These are phyloP conservation scores for Tinamus guttatus DNA, from an alignment of 2,113 vertebrate genomes.

Conservation along the genomic window DNA sequence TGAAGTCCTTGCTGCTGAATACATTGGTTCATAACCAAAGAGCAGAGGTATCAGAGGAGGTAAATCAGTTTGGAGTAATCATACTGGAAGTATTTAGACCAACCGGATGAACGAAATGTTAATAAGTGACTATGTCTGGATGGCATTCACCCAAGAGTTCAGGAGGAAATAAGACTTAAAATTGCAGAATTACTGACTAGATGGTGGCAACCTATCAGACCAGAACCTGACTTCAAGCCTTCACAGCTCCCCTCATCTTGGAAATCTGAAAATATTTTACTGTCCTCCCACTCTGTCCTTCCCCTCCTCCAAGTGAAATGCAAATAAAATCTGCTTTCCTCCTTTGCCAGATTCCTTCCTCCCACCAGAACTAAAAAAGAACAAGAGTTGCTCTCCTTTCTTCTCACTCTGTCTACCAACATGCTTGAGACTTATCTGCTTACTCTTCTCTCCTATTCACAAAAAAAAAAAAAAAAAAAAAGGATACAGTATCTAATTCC, in stretches of 20 bases:
- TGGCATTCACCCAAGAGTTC: background rate
- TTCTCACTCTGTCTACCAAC: background rate
- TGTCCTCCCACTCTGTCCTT: background rate
- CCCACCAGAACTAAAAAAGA: background rate
- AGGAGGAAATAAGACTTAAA: background rate
- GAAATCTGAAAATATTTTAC: background rate
- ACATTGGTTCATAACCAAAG: background rate
- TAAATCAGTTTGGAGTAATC: background rate
- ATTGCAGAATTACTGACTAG: background rate
- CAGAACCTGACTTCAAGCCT: background rate
- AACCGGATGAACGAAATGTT: background rate
- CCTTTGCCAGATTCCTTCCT: background rate
- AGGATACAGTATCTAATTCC: background rate
- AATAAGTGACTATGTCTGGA: background rate
- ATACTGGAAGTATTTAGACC: background rate
- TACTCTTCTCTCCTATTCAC: background rate
- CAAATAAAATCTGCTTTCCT: background rate
- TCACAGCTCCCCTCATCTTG: background rate
- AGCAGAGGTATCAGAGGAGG: background rate
- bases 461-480: background rate
- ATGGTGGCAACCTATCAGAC: background rate
- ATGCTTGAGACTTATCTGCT: background rate
- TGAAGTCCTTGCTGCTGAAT: background rate
- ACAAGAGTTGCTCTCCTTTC: background rate
- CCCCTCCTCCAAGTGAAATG: background rate